A percentile compares a stretch with the other conserved stretches of the same genome.
phyloP scores from a whole-genome alignment of 2,113 vertebrate genomes.

The Oriolus oriolus region DNA sequence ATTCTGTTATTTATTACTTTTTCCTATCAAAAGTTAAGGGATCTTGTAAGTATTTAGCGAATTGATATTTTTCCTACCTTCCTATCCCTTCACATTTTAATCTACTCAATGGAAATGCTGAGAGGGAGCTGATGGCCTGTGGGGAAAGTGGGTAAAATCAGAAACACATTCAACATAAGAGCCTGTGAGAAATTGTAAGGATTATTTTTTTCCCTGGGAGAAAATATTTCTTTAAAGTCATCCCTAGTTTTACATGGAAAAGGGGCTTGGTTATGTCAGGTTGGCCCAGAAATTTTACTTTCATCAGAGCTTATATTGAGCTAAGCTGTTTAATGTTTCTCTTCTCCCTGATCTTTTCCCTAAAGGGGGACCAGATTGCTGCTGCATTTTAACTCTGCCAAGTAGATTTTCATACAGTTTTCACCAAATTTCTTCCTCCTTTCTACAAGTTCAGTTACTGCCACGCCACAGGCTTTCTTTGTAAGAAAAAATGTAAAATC shows the following conservation, averaged over 20 bases:
- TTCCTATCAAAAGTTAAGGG: neutral
- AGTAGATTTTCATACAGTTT: neutral
- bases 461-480: neutral
- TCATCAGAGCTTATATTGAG: neutral
- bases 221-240: slow-evolving; percentile 1
- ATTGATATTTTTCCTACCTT: neutral
- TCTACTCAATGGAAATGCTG: neutral
- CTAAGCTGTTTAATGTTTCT: neutral
- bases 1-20: neutral
- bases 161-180: neutral
- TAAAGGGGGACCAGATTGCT: neutral
- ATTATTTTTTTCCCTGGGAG: neutral
- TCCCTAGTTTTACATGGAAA: neutral
- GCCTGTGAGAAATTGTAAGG: neutral
- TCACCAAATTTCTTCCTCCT: neutral
- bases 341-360: neutral
- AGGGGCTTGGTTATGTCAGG: neutral
- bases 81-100: neutral
- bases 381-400: neutral
- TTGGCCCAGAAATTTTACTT: neutral
- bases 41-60: neutral
- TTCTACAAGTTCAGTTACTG: neutral
- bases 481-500: neutral
- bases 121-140: neutral
- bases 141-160: neutral